phyloP scores from a whole-genome alignment of 2,888 invertebrate genomes.

The Phalera bucephala region DNA sequence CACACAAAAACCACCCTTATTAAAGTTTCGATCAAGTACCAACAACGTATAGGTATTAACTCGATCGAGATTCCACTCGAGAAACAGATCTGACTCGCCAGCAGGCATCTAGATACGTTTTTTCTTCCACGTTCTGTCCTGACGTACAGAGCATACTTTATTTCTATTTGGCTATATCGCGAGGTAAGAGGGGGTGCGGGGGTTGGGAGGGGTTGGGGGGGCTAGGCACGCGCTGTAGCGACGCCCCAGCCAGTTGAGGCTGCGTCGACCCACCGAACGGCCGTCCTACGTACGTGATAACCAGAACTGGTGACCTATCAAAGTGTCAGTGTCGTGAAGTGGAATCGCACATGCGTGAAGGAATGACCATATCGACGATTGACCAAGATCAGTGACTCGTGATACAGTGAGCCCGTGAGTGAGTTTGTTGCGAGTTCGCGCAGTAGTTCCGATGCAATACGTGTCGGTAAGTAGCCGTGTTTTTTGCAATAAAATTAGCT shows the following conservation, averaged over 20 bases:
- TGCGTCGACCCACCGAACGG: conserved; percentile 58
- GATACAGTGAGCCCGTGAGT: conserved; percentile 56
- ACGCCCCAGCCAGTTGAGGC: conserved; percentile 79
- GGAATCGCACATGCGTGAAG: conserved; percentile 61
- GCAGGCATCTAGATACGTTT: conserved; percentile 60
- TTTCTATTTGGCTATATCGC: conserved; percentile 77
- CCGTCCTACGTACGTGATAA: conserved; percentile 44
- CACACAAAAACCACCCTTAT: too few species aligned
- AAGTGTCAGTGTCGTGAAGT: conserved; percentile 73
- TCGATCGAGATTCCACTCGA: conserved; percentile 21
- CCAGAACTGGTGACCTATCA: conserved; percentile 52
- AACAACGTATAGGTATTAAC: too few species aligned
- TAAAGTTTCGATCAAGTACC: too few species aligned
- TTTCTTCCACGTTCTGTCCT: conserved; percentile 71
- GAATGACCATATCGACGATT: conserved; percentile 50
- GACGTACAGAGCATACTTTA: conserved; percentile 79
- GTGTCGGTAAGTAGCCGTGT: conserved; percentile 58
- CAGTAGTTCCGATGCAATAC: conserved; percentile 47
- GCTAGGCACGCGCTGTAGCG: conserved; percentile 75
- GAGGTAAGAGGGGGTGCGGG: conserved; percentile 64
- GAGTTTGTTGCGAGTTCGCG: conserved; percentile 54
- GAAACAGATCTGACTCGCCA: conserved; percentile 36
- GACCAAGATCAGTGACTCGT: conserved; percentile 63
- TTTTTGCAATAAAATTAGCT: conserved; percentile 55
- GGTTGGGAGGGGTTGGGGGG: conserved; percentile 43